Percentiles rank a stretch among this genome's conserved stretches.
These are phyloP conservation scores for Hoplias malabaricus DNA, from an alignment of 2,113 vertebrate genomes.

Conservation along the genomic window DNA sequence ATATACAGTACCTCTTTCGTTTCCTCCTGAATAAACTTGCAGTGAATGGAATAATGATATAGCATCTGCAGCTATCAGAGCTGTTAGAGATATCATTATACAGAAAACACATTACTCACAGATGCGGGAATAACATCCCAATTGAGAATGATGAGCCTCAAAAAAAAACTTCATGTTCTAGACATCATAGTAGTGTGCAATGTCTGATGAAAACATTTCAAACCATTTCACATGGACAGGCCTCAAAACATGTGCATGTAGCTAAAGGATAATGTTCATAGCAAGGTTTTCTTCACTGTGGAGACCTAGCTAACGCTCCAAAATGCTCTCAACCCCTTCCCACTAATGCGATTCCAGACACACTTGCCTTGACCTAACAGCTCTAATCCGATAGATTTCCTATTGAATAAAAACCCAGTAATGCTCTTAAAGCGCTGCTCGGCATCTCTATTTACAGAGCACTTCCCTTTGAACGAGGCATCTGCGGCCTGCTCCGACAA, in stretches of 20 bases:
- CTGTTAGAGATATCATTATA: neutral
- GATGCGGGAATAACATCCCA: no score
- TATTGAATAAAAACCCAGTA: constrained; percentile 36
- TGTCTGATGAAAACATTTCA: neutral
- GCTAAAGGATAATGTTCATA: neutral
- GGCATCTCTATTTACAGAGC: constrained; percentile 61
- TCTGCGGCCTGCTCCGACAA: constrained; percentile 64
- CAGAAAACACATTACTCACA: no score
- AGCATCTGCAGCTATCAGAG: no score
- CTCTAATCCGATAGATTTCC: constrained; percentile 37
- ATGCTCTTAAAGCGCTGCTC: constrained; percentile 50
- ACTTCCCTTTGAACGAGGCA: constrained; percentile 51
- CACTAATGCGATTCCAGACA: constrained; percentile 36
- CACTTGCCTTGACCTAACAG: constrained; percentile 35
- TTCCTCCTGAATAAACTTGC: no score
- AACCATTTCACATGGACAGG: neutral
- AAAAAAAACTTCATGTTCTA: neutral
- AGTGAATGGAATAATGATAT: no score
- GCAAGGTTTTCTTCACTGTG: neutral
- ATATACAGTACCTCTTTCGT: no score
- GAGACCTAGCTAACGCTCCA: constrained; percentile 3
- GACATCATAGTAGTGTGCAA: neutral
- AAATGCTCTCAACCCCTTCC: constrained; percentile 30
- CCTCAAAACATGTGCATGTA: neutral
- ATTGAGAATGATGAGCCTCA: no score